Evolutionary conservation across 2,797 vertebrate species (phyloP).

Genomic region (Microhierax caerulescens): DNA sequence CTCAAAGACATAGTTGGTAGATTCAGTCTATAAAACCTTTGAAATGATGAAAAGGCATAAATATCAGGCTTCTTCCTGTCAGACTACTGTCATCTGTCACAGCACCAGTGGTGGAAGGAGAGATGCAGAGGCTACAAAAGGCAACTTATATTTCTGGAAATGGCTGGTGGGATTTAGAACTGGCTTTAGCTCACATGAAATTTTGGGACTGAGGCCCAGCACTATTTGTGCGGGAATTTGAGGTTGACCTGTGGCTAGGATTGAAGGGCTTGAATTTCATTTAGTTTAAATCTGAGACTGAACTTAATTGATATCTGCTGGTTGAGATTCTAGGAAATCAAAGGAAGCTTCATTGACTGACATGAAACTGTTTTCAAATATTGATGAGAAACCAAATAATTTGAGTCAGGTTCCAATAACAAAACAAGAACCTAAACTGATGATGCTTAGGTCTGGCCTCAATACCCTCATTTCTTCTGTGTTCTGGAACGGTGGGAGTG

Average conservation of each 20-base stretch:
- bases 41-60: constrained; percentile 9
- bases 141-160: not conserved
- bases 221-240: not conserved
- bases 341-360: not conserved
- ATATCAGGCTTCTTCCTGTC: not conserved
- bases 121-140: not conserved
- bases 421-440: not conserved
- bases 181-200: not conserved
- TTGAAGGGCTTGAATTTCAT: constrained; percentile 30
- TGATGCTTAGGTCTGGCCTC: constrained; percentile 42
- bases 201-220: constrained; percentile 2
- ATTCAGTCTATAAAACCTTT: constrained; percentile 2
- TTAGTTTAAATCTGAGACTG: constrained; percentile 6
- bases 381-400: not conserved
- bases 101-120: not conserved
- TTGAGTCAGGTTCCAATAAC: not conserved
- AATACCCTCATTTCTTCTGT: constrained; percentile 1
- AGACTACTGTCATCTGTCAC: not conserved
- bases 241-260: not conserved
- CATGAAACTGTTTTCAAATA: not conserved
- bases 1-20: not conserved
- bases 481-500: constrained; percentile 18
- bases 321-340: constrained; percentile 20
- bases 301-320: constrained; percentile 25
- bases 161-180: constrained; percentile 6